Evolutionary conservation across 2,888 invertebrate genomes (phyloP).

Genomic region (Pseudeuparius sepicola): DNA sequence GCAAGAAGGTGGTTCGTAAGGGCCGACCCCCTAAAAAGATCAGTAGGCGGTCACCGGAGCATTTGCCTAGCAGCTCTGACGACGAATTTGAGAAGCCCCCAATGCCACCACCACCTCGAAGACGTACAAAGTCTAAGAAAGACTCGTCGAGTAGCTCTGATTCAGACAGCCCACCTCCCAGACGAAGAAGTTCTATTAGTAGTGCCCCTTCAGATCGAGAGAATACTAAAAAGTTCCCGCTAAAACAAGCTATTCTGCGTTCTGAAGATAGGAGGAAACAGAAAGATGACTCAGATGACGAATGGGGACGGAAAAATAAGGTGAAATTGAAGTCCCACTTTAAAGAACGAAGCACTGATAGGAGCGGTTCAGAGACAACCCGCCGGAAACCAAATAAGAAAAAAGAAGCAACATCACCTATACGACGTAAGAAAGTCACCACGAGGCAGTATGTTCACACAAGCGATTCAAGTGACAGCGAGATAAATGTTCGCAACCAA

Average conservation of each 20-base stretch:
- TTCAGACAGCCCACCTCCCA: slow-evolving; percentile 24
- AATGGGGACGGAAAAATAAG: slow-evolving; percentile 34
- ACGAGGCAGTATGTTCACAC: slow-evolving; percentile 19
- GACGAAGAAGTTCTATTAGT: neutral
- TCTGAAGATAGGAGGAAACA: slow-evolving; percentile 16
- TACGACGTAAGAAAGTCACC: slow-evolving; percentile 33
- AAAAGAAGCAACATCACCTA: slow-evolving; percentile 31
- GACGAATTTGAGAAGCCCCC: slow-evolving; percentile 35
- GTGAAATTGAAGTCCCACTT: slow-evolving; percentile 31
- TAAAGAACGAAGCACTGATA: slow-evolving; percentile 23
- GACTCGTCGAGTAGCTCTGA: slow-evolving; percentile 29
- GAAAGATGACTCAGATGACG: slow-evolving; percentile 32
- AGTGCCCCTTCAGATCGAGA: too few relatives aligned
- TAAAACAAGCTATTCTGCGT: too few relatives aligned
- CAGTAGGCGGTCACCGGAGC: too few relatives aligned
- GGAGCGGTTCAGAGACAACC: slow-evolving; percentile 36
- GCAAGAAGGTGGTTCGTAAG: slow-evolving; percentile 25
- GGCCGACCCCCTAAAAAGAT: slow-evolving; percentile 36
- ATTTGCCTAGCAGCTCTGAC: slow-evolving; percentile 34
- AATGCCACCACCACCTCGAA: slow-evolving; percentile 27
- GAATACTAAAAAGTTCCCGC: neutral
- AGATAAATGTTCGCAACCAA: slow-evolving; percentile 14
- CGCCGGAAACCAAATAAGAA: slow-evolving; percentile 24
- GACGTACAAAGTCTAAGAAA: slow-evolving; percentile 28
- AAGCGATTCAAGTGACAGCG: slow-evolving; percentile 24